These are phyloP conservation scores for Cryptoprocta ferox DNA, from an alignment of 2,797 vertebrate genomes.

Conservation along the genomic window DNA sequence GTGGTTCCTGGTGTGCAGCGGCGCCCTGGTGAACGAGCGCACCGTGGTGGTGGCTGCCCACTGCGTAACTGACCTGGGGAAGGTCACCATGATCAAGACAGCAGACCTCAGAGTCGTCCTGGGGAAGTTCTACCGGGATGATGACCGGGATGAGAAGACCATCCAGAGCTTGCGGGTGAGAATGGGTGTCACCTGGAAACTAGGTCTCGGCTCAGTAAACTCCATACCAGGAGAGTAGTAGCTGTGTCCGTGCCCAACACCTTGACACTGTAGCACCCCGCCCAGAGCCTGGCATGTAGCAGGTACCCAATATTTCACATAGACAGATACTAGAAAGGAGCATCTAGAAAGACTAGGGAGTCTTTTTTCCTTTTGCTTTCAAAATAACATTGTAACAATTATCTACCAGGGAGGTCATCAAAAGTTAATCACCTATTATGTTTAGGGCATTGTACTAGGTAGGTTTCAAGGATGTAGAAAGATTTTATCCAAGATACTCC, in stretches of 20 bases:
- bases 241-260: neutral
- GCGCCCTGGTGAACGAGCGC: conserved; percentile 96
- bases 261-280: neutral
- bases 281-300: neutral
- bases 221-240: neutral
- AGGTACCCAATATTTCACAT: neutral
- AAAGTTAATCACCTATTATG: neutral
- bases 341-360: neutral
- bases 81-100: conserved; percentile 90
- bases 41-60: conserved; percentile 96
- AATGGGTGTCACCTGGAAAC: neutral
- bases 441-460: neutral
- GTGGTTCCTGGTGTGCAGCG: conserved; percentile 97
- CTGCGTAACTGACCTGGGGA: conserved; percentile 96
- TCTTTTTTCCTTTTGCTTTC: neutral
- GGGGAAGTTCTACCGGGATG: conserved; percentile 94
- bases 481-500: neutral
- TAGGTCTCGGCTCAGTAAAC: neutral
- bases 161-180: conserved; percentile 94
- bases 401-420: neutral
- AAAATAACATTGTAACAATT: conserved; percentile 21
- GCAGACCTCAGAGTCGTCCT: conserved; percentile 94
- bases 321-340: neutral
- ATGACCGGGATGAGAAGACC: conserved; percentile 92
- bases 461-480: neutral